phyloP scores from a whole-genome alignment of 2,797 vertebrate species.

The Tympanoctomys barrerae region DNA sequence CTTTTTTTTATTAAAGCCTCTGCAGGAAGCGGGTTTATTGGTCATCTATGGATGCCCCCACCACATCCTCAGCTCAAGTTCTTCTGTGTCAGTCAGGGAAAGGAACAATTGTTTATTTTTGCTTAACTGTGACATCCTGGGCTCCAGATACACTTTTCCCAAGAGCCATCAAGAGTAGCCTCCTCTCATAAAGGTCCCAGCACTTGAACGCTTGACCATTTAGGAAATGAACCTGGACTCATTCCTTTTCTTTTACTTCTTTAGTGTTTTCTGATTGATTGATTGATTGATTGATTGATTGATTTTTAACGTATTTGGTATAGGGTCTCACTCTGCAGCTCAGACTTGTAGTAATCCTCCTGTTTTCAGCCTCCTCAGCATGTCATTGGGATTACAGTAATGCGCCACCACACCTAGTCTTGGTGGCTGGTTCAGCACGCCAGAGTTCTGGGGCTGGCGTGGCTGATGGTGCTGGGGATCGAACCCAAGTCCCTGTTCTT shows the following conservation, averaged over 20 bases:
- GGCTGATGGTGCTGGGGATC: too few species aligned
- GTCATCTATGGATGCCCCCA: slow-evolving; percentile 9
- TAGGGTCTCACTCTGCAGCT: too few species aligned
- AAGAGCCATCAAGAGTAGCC: neutral
- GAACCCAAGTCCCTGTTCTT: too few species aligned
- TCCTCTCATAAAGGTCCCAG: neutral
- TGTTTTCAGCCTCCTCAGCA: too few species aligned
- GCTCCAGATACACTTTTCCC: neutral
- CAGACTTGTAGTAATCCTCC: too few species aligned
- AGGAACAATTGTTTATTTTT: slow-evolving; percentile 16
- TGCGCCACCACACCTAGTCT: too few species aligned
- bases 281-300: too few species aligned
- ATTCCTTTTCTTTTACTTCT: neutral
- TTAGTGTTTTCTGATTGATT: neutral
- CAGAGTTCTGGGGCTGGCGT: too few species aligned
- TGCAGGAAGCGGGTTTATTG: slow-evolving; percentile 61
- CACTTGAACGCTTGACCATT: neutral
- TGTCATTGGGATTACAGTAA: too few species aligned
- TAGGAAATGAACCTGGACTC: neutral
- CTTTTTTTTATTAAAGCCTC: slow-evolving; percentile 56
- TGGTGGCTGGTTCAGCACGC: too few species aligned
- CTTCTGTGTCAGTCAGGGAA: neutral
- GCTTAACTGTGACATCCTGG: neutral
- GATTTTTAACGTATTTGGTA: too few species aligned
- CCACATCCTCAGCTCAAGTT: neutral